These are phyloP conservation scores for Eupithecia centaureata DNA, from an alignment of 2,888 invertebrate genomes.

Conservation along the genomic window DNA sequence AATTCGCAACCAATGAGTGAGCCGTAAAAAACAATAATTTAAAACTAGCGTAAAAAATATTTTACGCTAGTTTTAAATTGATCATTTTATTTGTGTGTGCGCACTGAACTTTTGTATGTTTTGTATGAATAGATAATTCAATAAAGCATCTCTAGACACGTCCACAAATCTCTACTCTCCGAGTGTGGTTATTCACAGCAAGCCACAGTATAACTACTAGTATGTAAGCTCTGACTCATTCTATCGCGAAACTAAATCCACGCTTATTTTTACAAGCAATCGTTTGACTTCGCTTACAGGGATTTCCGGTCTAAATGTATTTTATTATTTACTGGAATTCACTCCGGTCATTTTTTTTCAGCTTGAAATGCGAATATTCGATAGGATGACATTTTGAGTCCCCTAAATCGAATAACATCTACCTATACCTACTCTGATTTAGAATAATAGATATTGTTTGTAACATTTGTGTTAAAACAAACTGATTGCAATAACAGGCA, in stretches of 20 bases:
- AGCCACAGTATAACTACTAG: slow-evolving; percentile 23
- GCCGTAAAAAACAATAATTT: too few relatives aligned
- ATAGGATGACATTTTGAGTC: not conserved
- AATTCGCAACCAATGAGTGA: too few relatives aligned
- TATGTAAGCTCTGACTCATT: slow-evolving; percentile 26
- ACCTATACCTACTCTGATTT: too few relatives aligned
- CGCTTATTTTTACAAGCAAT: slow-evolving; percentile 31
- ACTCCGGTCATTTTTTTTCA: slow-evolving; percentile 28
- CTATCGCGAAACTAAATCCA: slow-evolving; percentile 28
- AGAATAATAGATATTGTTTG: too few relatives aligned
- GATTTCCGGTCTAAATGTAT: slow-evolving; percentile 32
- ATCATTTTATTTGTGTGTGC: too few relatives aligned
- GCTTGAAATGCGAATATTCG: not conserved
- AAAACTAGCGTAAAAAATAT: too few relatives aligned
- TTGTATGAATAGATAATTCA: too few relatives aligned
- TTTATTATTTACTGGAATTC: slow-evolving; percentile 24
- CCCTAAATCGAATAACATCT: too few relatives aligned
- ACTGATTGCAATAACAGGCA: too few relatives aligned
- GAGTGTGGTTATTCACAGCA: slow-evolving; percentile 21
- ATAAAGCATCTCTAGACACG: not conserved
- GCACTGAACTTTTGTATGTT: too few relatives aligned
- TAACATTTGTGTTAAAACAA: too few relatives aligned
- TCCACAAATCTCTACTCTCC: not conserved
- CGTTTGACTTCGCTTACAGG: slow-evolving; percentile 27
- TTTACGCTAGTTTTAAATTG: too few relatives aligned